Percentiles rank a stretch among this genome's conserved stretches.
phyloP scores from a whole-genome alignment of 1,140 invertebrate species.

The Drosophila ogumai region DNA sequence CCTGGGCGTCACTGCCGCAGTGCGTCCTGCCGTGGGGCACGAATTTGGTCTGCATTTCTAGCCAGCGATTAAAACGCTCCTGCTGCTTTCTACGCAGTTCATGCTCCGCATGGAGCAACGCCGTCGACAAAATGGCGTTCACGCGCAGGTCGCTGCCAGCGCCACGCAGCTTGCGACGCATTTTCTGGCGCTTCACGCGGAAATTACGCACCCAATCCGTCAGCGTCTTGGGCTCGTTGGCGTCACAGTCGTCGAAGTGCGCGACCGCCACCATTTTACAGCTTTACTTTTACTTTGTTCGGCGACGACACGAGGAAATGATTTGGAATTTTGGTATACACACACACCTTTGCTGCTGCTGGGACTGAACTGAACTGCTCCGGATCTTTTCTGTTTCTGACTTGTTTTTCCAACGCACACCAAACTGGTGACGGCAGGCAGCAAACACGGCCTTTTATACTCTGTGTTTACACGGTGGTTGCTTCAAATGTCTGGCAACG shows the following conservation, averaged over 20 bases:
- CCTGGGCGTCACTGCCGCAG: constrained; percentile 54
- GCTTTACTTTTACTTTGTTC: constrained; percentile 33
- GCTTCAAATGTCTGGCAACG: neutral
- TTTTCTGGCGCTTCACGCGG: constrained; percentile 81
- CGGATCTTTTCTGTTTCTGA: constrained; percentile 15
- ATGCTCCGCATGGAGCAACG: constrained; percentile 71
- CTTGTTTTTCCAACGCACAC: constrained; percentile 32
- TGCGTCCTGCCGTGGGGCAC: constrained; percentile 67
- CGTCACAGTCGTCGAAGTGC: constrained; percentile 59
- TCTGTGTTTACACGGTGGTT: neutral
- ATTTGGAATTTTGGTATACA: constrained; percentile 37
- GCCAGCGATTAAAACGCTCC: constrained; percentile 78
- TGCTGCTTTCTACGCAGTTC: constrained; percentile 82
- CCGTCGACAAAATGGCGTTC: constrained; percentile 81
- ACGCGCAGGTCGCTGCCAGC: constrained; percentile 74
- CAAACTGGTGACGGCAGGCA: constrained; percentile 13
- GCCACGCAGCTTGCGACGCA: constrained; percentile 79
- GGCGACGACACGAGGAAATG: constrained; percentile 32
- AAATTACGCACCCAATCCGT: constrained; percentile 83
- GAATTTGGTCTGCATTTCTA: constrained; percentile 77
- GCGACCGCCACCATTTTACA: constrained; percentile 69
- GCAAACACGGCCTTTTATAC: constrained; percentile 20
- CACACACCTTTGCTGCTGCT: constrained; percentile 67
- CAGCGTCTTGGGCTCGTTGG: constrained; percentile 67
- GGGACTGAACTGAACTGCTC: constrained; percentile 12